These are phyloP conservation scores for Eulacestoma nigropectus DNA, from an alignment of 2,113 vertebrate genomes.

Conservation along the genomic window DNA sequence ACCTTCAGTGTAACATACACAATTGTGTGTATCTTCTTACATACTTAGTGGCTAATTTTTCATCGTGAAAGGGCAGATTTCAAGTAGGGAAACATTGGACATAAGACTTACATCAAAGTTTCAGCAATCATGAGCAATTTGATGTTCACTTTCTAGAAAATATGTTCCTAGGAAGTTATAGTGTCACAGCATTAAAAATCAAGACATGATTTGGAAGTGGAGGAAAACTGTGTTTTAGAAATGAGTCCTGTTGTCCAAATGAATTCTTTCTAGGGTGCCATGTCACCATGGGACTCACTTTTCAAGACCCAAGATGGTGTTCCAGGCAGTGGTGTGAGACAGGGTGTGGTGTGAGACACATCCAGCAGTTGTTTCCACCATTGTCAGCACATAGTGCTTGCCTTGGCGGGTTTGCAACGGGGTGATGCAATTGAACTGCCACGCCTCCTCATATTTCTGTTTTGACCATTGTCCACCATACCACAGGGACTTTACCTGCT, in stretches of 20 bases:
- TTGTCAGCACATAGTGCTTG: not conserved
- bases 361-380: not conserved
- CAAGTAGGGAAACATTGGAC: not conserved
- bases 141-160: not conserved
- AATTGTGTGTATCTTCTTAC: not conserved
- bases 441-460: not conserved
- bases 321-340: not conserved
- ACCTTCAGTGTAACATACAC: not conserved
- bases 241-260: not conserved
- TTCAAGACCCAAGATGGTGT: not conserved
- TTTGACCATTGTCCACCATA: not conserved
- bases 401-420: not conserved
- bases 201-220: not conserved
- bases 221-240: not conserved
- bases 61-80: not conserved
- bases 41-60: not conserved
- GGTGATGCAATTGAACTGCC: not conserved
- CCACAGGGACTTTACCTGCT: not conserved
- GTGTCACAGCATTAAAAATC: not conserved
- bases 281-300: not conserved
- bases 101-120: not conserved
- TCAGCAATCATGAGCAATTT: not conserved
- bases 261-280: not conserved
- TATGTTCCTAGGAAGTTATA: not conserved
- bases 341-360: not conserved